Evolutionary conservation across 1,140 invertebrate species (phyloP).

Genomic region (Oppia nitens): DNA sequence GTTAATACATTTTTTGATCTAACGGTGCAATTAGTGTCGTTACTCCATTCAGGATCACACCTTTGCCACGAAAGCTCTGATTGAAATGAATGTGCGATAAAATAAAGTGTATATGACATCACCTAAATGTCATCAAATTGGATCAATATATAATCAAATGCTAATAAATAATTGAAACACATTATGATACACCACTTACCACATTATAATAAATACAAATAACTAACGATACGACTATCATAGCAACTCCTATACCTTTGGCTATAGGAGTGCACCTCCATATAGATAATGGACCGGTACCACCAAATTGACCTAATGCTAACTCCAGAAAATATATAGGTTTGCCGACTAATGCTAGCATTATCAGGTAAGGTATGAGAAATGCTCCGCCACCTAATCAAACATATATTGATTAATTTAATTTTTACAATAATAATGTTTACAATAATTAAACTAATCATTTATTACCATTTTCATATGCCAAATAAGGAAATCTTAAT

Average conservation of each 20-base stretch:
- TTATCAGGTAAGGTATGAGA: conserved; percentile 44
- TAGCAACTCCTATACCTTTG: conserved; percentile 37
- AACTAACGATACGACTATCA: conserved; percentile 35
- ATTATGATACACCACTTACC: not conserved
- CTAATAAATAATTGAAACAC: too few relatives aligned
- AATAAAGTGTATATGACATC: conserved; percentile 57
- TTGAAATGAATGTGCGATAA: conserved; percentile 41
- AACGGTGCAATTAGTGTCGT: conserved; percentile 28
- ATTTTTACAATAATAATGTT: not conserved
- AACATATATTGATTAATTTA: too few relatives aligned
- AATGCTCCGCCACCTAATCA: conserved; percentile 46
- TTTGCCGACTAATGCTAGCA: conserved; percentile 43
- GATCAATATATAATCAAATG: too few relatives aligned
- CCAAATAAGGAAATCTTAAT: conserved; percentile 45
- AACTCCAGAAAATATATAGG: conserved; percentile 60
- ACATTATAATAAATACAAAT: conserved; percentile 41
- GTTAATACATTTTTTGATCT: conserved; percentile 19
- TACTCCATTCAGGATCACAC: conserved; percentile 42
- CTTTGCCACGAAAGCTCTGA: conserved; percentile 24
- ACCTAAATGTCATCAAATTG: too few relatives aligned
- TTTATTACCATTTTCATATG: conserved; percentile 56
- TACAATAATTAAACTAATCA: too few relatives aligned
- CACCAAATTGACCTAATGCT: conserved; percentile 53
- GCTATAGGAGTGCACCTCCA: conserved; percentile 62
- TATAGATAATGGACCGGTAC: conserved; percentile 51